Conservation (phyloP, 2,797 vertebrate genomes). For the Salarias fasciatus region DNA sequence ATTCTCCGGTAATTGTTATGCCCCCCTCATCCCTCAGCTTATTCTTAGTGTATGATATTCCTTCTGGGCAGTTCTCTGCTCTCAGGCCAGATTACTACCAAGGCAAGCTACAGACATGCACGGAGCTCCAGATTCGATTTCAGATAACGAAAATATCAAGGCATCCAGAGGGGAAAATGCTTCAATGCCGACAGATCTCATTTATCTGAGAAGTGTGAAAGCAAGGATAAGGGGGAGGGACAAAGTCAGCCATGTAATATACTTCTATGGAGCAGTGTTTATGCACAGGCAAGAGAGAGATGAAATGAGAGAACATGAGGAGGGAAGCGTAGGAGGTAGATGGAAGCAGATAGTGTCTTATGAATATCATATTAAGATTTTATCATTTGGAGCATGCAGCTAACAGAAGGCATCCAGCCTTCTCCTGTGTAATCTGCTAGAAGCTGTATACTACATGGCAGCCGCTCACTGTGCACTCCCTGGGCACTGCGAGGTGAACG, state of each 20-base stretch:
- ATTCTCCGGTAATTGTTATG: slow-evolving; percentile 64
- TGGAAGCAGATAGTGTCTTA: slow-evolving; percentile 71
- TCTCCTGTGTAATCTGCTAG: slow-evolving; percentile 58
- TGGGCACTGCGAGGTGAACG: slow-evolving; percentile 46
- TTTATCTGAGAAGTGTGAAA: slow-evolving; percentile 76
- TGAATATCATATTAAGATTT: slow-evolving; percentile 78
- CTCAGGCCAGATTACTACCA: slow-evolving; percentile 75
- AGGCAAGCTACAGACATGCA: slow-evolving; percentile 59
- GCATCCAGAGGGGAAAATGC: slow-evolving; percentile 70
- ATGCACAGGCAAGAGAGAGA: slow-evolving; percentile 50
- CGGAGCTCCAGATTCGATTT: slow-evolving; percentile 78
- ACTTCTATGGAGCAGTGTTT: slow-evolving; percentile 54
- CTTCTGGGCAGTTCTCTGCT: slow-evolving; percentile 68
- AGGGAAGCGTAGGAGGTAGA: slow-evolving; percentile 59
- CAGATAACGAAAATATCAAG: slow-evolving; percentile 79
- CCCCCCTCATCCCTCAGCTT: slow-evolving; percentile 41
- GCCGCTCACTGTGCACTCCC: slow-evolving; percentile 43
- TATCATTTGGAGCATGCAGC: slow-evolving; percentile 73
- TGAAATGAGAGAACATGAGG: slow-evolving; percentile 51
- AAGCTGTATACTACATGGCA: slow-evolving; percentile 55
- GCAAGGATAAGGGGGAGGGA: slow-evolving; percentile 64
- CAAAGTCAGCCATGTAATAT: slow-evolving; percentile 67
- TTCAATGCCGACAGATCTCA: slow-evolving; percentile 71
- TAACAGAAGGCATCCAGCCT: slow-evolving; percentile 68
- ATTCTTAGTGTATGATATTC: slow-evolving; percentile 69